Conservation (phyloP, 2,888 invertebrate species). For the Adela reaumurella region DNA sequence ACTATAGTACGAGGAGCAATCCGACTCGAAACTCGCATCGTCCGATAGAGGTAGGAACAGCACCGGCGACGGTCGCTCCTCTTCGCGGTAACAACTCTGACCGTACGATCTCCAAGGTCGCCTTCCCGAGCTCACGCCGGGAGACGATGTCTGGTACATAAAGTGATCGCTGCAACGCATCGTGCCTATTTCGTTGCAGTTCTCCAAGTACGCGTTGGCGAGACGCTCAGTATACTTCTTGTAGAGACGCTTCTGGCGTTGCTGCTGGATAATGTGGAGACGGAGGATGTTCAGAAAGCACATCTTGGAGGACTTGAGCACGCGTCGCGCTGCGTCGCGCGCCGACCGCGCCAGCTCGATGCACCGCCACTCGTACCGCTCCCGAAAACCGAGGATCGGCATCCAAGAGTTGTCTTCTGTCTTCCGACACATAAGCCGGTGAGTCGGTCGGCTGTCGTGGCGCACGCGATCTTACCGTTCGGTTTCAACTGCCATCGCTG, state of each 20-base stretch:
- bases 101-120: constrained; percentile 8
- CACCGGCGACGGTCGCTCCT: constrained; percentile 32
- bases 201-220: constrained; percentile 43
- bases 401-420: no score
- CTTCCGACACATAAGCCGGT: no score
- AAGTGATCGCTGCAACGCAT: constrained; percentile 26
- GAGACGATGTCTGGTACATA: constrained; percentile 8
- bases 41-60: constrained; percentile 31
- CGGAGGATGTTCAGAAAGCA: constrained; percentile 56
- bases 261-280: constrained; percentile 50
- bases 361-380: not conserved
- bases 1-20: constrained; percentile 30
- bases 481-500: no score
- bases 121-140: constrained; percentile 4
- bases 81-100: constrained; percentile 19
- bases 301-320: constrained; percentile 36
- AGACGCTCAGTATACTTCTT: constrained; percentile 50
- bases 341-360: constrained; percentile 21
- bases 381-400: constrained; percentile 25
- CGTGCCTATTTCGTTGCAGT: constrained; percentile 32
- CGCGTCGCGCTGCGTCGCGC: constrained; percentile 19
- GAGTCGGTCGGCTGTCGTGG: no score
- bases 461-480: no score
- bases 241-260: constrained; percentile 46
- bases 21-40: constrained; percentile 31